These are phyloP conservation scores for Mythimna ferrago DNA, from an alignment of 2,888 invertebrate species.

Conservation along the genomic window DNA sequence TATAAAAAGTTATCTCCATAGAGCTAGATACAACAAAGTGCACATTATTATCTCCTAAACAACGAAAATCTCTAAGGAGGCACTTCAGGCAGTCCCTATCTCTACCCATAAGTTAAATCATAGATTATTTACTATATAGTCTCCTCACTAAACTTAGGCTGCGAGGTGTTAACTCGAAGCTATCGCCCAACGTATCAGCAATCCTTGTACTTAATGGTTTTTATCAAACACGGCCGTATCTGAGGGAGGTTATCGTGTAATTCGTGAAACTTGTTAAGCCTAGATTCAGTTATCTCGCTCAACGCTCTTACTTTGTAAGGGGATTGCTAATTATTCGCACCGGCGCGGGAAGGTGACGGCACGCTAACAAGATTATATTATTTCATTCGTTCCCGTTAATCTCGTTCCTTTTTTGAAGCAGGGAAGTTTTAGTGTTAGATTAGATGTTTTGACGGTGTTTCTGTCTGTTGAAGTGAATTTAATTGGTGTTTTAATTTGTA, in stretches of 20 bases:
- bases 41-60: constrained; percentile 12
- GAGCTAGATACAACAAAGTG: not conserved
- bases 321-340: constrained; percentile 84
- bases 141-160: constrained; percentile 37
- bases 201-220: constrained; percentile 65
- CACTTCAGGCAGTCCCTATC: constrained; percentile 30
- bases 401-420: constrained; percentile 55
- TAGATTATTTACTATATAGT: constrained; percentile 52
- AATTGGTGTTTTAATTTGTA: constrained; percentile 30
- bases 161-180: constrained; percentile 52
- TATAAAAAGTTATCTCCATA: too few relatives aligned
- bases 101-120: constrained; percentile 46
- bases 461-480: constrained; percentile 41
- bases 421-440: constrained; percentile 58
- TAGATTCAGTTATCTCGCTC: constrained; percentile 81
- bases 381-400: constrained; percentile 67
- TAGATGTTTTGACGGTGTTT: constrained; percentile 51
- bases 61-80: constrained; percentile 31
- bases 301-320: constrained; percentile 70
- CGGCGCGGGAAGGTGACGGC: constrained; percentile 75
- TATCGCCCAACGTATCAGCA: constrained; percentile 52
- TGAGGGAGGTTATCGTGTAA: constrained; percentile 68
- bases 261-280: constrained; percentile 80
- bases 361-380: constrained; percentile 73
- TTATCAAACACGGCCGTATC: constrained; percentile 59